Conservation (phyloP, 2,113 vertebrate genomes). For the Raja brachyura region DNA sequence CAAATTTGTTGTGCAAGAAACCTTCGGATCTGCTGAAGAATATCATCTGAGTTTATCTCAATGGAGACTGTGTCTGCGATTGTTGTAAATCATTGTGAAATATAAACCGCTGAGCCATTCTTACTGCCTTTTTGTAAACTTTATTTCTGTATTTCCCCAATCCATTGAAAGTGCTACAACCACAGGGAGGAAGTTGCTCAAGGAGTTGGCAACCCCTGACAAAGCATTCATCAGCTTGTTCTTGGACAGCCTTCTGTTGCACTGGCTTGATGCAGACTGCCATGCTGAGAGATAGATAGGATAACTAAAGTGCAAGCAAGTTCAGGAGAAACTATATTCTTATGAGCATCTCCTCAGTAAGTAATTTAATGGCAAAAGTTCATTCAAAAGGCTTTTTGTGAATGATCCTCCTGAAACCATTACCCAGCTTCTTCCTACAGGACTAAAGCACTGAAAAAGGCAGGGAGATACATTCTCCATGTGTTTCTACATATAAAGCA, state of each 20-base stretch:
- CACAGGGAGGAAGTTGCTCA: not conserved
- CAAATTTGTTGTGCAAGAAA: too few species aligned
- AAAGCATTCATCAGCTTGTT: not conserved
- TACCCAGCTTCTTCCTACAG: not conserved
- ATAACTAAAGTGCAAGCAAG: not conserved
- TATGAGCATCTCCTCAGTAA: too few species aligned
- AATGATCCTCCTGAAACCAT: not conserved
- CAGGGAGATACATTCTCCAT: not conserved
- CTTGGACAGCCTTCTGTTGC: not conserved
- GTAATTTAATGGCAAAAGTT: not conserved
- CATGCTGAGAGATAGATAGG: not conserved
- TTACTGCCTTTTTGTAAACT: too few species aligned
- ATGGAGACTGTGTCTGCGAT: not conserved
- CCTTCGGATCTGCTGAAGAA: too few species aligned
- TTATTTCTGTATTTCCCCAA: not conserved
- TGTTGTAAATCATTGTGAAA: not conserved
- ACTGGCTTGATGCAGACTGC: not conserved
- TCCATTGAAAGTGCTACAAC: not conserved
- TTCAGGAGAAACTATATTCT: not conserved
- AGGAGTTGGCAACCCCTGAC: too few species aligned
- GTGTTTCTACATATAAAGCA: not conserved
- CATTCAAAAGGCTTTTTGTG: not conserved
- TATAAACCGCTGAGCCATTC: not conserved
- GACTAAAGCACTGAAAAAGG: not conserved
- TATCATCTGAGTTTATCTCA: not conserved